Conservation (phyloP, 2,113 vertebrate species). For the Cacatua alba region DNA sequence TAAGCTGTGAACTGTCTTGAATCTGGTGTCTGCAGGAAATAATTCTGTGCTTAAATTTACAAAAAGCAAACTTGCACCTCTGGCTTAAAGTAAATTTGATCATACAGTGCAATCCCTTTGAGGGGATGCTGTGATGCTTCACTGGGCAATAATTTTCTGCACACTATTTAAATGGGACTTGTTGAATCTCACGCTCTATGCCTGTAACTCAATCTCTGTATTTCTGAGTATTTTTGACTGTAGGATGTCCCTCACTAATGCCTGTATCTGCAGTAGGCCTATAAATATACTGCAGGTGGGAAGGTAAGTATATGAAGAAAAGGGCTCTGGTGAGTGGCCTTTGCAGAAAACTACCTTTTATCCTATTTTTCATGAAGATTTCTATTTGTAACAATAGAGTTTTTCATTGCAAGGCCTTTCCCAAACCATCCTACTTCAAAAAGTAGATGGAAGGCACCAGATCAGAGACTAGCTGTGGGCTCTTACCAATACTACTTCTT, state of each 20-base stretch:
- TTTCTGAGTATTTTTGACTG: slow-evolving; percentile 89
- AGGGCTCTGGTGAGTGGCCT: slow-evolving; percentile 90
- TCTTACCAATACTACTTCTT: slow-evolving; percentile 66
- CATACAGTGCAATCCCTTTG: background rate
- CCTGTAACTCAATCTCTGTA: slow-evolving; percentile 74
- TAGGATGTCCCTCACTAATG: slow-evolving; percentile 90
- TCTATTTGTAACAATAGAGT: slow-evolving; percentile 62
- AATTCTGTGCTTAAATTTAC: slow-evolving; percentile 54
- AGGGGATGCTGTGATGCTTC: slow-evolving; percentile 12
- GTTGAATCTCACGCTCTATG: slow-evolving; percentile 58
- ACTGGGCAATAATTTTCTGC: slow-evolving; percentile 54
- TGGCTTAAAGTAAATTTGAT: slow-evolving; percentile 36
- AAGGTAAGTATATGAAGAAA: slow-evolving; percentile 90
- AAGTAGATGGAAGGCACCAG: slow-evolving; percentile 76
- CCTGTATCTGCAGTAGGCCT: slow-evolving; percentile 90
- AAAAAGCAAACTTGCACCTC: slow-evolving; percentile 28
- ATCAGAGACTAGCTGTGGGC: slow-evolving; percentile 83
- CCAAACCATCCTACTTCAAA: slow-evolving; percentile 59
- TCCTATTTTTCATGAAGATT: slow-evolving; percentile 60
- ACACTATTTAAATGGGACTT: slow-evolving; percentile 64
- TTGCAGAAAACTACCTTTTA: slow-evolving; percentile 80
- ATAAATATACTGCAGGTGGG: slow-evolving; percentile 89
- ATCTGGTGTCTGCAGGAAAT: slow-evolving; percentile 69
- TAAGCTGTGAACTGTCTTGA: background rate
- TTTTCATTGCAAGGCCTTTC: slow-evolving; percentile 89